These are phyloP conservation scores for Sitobion miscanthi DNA, from an alignment of 1,140 invertebrate species.

Conservation along the genomic window DNA sequence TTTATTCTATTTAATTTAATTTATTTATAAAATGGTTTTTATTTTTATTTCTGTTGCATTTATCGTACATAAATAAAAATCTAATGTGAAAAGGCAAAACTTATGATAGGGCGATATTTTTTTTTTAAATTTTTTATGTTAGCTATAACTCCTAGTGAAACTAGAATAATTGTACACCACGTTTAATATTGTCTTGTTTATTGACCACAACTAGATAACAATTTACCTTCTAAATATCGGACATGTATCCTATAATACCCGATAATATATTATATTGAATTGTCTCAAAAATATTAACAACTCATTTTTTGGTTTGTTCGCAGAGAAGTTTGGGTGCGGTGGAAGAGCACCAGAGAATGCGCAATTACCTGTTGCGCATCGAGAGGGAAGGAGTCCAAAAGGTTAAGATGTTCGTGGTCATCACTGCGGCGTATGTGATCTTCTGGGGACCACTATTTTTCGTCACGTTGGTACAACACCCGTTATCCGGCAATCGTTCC, in stretches of 20 bases:
- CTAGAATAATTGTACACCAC: neutral
- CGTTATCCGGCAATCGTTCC: conserved; percentile 72
- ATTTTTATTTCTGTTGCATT: neutral
- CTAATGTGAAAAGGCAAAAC: neutral
- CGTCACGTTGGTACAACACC: conserved; percentile 78
- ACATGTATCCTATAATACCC: neutral
- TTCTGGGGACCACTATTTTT: conserved; percentile 90
- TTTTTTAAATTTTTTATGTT: neutral
- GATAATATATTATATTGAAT: neutral
- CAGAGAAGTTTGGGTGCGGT: conserved; percentile 63
- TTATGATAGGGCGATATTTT: neutral
- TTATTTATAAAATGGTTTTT: neutral
- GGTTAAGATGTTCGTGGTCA: conserved; percentile 84
- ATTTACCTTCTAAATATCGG: neutral
- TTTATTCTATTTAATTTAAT: neutral
- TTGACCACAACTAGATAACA: neutral
- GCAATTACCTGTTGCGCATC: conserved; percentile 78
- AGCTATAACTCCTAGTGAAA: neutral
- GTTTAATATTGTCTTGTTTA: neutral
- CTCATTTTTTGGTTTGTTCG: neutral
- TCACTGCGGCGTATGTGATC: conserved; percentile 81
- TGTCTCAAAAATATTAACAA: neutral
- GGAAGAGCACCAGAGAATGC: conserved; percentile 77
- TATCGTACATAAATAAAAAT: neutral
- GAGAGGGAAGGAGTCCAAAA: conserved; percentile 78